phyloP scores from a whole-genome alignment of 2,797 vertebrate species.

The Tapera naevia region DNA sequence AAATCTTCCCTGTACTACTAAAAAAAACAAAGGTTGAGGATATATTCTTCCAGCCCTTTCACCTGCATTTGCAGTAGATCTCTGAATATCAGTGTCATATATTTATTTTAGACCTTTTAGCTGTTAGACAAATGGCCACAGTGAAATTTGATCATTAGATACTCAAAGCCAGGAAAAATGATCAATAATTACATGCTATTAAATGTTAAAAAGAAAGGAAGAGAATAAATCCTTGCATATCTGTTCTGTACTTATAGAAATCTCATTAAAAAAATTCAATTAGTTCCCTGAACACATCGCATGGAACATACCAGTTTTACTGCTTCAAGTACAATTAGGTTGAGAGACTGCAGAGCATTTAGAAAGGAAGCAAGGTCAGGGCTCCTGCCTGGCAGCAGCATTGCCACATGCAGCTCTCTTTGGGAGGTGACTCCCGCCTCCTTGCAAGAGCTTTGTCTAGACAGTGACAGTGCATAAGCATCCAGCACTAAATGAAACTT shows the following conservation, averaged over 20 bases:
- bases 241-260: not conserved
- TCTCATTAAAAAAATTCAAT: constrained; percentile 39
- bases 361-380: not conserved
- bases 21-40: not conserved
- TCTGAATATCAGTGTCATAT: not conserved
- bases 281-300: constrained; percentile 15
- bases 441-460: not conserved
- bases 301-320: constrained; percentile 12
- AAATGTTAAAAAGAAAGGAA: constrained; percentile 7
- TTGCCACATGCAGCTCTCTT: not conserved
- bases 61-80: not conserved
- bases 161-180: constrained; percentile 6
- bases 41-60: not conserved
- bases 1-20: not conserved
- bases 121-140: not conserved
- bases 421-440: not conserved
- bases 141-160: constrained; percentile 20
- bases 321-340: constrained; percentile 46
- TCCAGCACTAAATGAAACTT: not conserved
- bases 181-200: not conserved
- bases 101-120: constrained; percentile 16
- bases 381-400: not conserved
- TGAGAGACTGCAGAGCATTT: not conserved
- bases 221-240: constrained; percentile 8
- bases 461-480: not conserved